These are phyloP conservation scores for Alosa alosa DNA, from an alignment of 2,113 vertebrate genomes.

Conservation along the genomic window DNA sequence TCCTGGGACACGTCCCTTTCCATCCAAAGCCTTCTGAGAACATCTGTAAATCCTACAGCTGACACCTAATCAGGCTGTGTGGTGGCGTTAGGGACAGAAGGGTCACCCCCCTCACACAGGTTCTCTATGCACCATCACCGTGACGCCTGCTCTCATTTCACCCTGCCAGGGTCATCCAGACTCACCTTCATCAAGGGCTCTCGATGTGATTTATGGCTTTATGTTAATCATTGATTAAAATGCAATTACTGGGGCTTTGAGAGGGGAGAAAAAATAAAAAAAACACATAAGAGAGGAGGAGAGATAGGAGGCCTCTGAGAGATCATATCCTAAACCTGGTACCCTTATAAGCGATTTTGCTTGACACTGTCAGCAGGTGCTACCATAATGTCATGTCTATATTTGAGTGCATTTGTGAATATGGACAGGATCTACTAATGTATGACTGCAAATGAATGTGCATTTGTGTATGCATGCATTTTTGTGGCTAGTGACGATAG, in stretches of 20 bases:
- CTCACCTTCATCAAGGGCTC: constrained; percentile 20
- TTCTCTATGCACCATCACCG: constrained; percentile 15
- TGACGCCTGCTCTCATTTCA: constrained; percentile 14
- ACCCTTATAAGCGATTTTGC: background rate
- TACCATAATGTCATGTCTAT: background rate
- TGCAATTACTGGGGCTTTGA: constrained; percentile 38
- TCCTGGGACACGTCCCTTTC: background rate
- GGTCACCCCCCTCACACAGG: background rate
- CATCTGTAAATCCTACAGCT: constrained; percentile 19
- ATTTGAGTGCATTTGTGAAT: background rate
- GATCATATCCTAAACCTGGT: background rate
- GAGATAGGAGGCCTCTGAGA: background rate
- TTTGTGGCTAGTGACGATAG: background rate
- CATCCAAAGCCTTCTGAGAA: background rate
- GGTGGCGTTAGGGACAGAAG: background rate
- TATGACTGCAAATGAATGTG: background rate
- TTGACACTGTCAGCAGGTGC: background rate
- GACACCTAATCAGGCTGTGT: constrained; percentile 24
- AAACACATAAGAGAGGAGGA: background rate
- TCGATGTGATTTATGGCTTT: constrained; percentile 43
- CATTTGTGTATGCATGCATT: background rate
- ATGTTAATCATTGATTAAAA: constrained; percentile 46
- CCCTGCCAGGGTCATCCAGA: constrained; percentile 29
- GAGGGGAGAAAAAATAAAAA: background rate
- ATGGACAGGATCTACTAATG: background rate